Conservation (phyloP, 2,797 vertebrate genomes). For the Hippopotamyrus pictus region DNA sequence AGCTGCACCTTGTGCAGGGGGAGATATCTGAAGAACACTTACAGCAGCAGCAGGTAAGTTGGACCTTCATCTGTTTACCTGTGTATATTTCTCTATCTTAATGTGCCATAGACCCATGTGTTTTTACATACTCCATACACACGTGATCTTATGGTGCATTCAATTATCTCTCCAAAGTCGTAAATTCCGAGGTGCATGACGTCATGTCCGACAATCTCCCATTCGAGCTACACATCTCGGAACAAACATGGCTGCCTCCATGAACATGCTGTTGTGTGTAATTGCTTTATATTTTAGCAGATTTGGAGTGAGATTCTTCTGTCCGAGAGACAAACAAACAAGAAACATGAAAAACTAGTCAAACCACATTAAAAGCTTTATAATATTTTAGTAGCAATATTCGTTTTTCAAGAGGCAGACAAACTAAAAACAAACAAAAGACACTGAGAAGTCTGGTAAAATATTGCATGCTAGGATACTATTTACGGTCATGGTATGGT, state of each 20-base stretch:
- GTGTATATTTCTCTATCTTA: not conserved
- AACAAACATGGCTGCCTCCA: not conserved
- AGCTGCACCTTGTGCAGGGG: constrained; percentile 82
- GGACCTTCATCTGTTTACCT: not conserved
- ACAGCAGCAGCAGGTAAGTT: constrained; percentile 47
- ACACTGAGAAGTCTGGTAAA: not conserved
- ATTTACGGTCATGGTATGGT: not conserved
- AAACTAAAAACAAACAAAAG: not conserved
- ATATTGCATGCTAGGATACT: not conserved
- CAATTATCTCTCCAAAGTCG: not conserved
- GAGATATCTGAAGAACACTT: constrained; percentile 79
- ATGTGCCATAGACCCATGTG: not conserved
- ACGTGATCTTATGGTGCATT: not conserved
- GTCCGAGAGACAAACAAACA: not conserved
- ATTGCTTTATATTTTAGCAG: not conserved
- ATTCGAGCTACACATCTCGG: not conserved
- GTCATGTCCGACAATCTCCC: not conserved
- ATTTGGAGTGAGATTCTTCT: not conserved
- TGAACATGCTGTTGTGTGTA: not conserved
- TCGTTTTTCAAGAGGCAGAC: not conserved
- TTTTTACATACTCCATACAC: not conserved
- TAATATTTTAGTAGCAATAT: not conserved
- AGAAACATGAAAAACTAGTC: not conserved
- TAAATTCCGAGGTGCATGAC: not conserved
- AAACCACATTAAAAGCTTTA: not conserved